Evolutionary conservation across 2,113 vertebrate genomes (phyloP).

Genomic region (Danionella cerebrum): DNA sequence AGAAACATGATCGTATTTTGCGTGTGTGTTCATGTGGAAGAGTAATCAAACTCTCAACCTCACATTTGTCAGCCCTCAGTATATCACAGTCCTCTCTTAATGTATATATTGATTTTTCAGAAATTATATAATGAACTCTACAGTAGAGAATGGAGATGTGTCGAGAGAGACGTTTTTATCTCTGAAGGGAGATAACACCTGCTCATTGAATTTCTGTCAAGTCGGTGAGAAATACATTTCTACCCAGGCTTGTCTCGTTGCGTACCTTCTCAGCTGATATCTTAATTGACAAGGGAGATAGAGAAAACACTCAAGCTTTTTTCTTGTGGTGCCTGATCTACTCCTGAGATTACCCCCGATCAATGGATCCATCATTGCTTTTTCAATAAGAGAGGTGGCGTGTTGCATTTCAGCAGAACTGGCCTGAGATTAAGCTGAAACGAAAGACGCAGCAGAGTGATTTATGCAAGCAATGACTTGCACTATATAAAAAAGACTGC

Average conservation of each 20-base stretch:
- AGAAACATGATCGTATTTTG: conserved; percentile 25
- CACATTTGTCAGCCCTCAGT: conserved; percentile 51
- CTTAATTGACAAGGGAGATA: conserved; percentile 45
- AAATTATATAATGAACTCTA: conserved; percentile 61
- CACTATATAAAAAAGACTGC: background rate
- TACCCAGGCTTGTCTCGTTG: background rate
- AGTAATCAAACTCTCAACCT: conserved; percentile 66
- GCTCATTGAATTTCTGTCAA: conserved; percentile 39
- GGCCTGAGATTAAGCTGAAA: conserved; percentile 2
- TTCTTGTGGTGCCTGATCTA: conserved; percentile 44
- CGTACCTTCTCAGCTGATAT: conserved; percentile 38
- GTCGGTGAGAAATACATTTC: conserved; percentile 31
- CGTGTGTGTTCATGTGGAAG: conserved; percentile 19
- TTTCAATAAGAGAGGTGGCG: conserved; percentile 18
- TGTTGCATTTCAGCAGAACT: conserved; percentile 51
- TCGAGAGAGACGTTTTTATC: conserved; percentile 33
- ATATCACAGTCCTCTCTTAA: conserved; percentile 62
- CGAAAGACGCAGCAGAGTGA: background rate
- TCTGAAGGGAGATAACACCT: conserved; percentile 37
- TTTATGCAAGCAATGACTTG: background rate
- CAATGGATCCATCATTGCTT: conserved; percentile 42
- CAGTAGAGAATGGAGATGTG: conserved; percentile 17
- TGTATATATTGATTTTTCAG: conserved; percentile 61
- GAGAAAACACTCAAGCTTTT: conserved; percentile 44
- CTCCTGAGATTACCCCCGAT: conserved; percentile 43